A percentile compares a stretch with the other conserved stretches of the same genome.
Conservation (phyloP, 2,113 vertebrate species). For the Cercopithecus mona region DNA sequence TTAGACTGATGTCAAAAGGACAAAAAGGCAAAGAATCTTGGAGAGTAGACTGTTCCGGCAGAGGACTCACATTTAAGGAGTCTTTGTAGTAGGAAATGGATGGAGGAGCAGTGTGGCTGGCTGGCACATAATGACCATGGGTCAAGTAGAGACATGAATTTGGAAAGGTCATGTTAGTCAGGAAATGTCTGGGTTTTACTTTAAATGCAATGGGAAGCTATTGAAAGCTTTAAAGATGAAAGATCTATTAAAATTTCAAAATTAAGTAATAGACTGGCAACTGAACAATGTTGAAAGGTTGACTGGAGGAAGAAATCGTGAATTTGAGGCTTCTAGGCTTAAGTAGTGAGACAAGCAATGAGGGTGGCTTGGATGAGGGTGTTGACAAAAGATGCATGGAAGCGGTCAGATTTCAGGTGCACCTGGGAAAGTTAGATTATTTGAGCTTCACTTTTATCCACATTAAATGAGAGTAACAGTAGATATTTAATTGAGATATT, state of each 20-base stretch:
- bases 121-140: neutral
- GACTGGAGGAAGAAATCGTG: neutral
- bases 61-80: neutral
- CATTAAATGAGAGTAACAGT: neutral
- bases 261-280: neutral
- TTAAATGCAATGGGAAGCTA: neutral
- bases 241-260: neutral
- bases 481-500: neutral
- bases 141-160: neutral
- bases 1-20: neutral
- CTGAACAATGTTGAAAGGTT: neutral
- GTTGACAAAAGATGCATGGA: neutral
- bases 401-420: neutral
- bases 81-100: neutral
- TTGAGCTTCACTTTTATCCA: neutral
- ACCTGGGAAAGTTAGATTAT: neutral
- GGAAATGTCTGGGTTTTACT: neutral
- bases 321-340: neutral
- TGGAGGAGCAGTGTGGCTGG: neutral
- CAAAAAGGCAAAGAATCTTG: neutral
- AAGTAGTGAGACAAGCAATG: neutral
- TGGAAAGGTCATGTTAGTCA: neutral
- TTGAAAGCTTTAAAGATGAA: neutral
- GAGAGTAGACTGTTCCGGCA: neutral
- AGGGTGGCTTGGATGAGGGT: neutral